These are phyloP conservation scores for Platycheirus albimanus DNA, from an alignment of 2,888 invertebrate genomes.

Conservation along the genomic window DNA sequence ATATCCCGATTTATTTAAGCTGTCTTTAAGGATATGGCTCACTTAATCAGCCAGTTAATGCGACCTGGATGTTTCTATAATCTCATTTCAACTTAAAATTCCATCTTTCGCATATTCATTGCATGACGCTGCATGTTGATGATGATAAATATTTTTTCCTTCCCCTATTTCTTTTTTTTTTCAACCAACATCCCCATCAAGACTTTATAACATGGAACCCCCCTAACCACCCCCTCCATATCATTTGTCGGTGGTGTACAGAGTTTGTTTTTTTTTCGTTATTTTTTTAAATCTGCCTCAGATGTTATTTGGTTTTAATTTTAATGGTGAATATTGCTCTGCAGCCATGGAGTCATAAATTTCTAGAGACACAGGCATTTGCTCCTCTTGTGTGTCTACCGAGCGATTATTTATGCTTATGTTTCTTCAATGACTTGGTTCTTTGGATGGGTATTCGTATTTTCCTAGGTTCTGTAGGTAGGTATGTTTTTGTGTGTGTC, in stretches of 20 bases:
- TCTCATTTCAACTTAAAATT: slow-evolving; percentile 21
- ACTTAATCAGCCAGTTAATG: not conserved
- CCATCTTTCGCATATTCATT: slow-evolving; percentile 64
- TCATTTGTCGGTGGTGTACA: not conserved
- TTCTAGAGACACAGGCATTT: slow-evolving; percentile 54
- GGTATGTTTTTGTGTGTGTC: slow-evolving; percentile 14
- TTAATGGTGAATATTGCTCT: slow-evolving; percentile 65
- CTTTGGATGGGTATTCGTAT: slow-evolving; percentile 26
- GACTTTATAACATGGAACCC: slow-evolving; percentile 41
- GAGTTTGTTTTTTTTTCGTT: slow-evolving; percentile 26
- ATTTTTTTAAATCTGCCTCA: slow-evolving; percentile 55
- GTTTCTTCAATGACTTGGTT: slow-evolving; percentile 53
- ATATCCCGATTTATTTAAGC: not conserved
- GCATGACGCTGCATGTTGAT: slow-evolving; percentile 67
- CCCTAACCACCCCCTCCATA: slow-evolving; percentile 10
- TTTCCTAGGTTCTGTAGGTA: not conserved
- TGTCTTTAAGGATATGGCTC: too few species aligned
- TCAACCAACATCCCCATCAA: slow-evolving; percentile 17
- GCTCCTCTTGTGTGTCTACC: slow-evolving; percentile 28
- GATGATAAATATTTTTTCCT: slow-evolving; percentile 33
- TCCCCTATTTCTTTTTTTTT: not conserved
- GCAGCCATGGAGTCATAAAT: slow-evolving; percentile 62
- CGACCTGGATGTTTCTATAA: not conserved
- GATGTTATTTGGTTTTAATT: slow-evolving; percentile 73
- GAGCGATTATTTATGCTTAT: slow-evolving; percentile 71